Conservation (phyloP, 2,888 invertebrate genomes). For the Thumatha senex region DNA sequence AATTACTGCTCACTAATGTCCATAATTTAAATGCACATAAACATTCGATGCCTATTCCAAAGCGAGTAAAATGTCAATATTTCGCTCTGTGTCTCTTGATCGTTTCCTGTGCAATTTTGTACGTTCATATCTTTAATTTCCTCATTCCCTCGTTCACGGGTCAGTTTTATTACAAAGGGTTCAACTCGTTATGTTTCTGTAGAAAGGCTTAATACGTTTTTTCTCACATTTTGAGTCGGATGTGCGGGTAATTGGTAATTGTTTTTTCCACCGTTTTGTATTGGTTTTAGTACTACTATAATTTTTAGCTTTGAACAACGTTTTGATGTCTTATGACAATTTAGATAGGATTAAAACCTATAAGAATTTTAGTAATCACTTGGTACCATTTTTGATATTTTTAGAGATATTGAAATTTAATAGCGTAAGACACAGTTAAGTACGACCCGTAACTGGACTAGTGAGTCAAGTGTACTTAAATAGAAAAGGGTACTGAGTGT, state of each 20-base stretch:
- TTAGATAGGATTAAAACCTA: too few species aligned
- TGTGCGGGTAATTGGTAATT: conserved; percentile 34
- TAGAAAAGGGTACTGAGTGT: too few species aligned
- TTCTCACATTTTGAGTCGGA: conserved; percentile 21
- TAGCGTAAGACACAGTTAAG: too few species aligned
- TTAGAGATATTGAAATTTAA: too few species aligned
- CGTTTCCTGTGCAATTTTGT: conserved; percentile 41
- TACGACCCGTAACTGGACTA: too few species aligned
- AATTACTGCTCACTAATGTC: too few species aligned
- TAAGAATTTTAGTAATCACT: too few species aligned
- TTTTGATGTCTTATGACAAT: too few species aligned
- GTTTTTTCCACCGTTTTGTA: conserved; percentile 22
- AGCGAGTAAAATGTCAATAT: conserved; percentile 14
- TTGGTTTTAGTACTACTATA: too few species aligned
- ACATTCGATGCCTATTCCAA: neutral
- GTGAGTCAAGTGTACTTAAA: too few species aligned
- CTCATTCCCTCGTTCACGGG: conserved; percentile 42
- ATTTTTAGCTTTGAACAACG: too few species aligned
- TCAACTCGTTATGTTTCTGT: conserved; percentile 22
- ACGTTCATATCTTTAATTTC: conserved; percentile 55
- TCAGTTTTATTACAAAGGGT: conserved; percentile 40
- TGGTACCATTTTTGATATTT: too few species aligned
- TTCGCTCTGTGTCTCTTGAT: conserved; percentile 20
- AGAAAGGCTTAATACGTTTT: conserved; percentile 15
- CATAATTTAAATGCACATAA: neutral